phyloP scores from a whole-genome alignment of 2,113 vertebrate species.

The Aegotheles bennettii region DNA sequence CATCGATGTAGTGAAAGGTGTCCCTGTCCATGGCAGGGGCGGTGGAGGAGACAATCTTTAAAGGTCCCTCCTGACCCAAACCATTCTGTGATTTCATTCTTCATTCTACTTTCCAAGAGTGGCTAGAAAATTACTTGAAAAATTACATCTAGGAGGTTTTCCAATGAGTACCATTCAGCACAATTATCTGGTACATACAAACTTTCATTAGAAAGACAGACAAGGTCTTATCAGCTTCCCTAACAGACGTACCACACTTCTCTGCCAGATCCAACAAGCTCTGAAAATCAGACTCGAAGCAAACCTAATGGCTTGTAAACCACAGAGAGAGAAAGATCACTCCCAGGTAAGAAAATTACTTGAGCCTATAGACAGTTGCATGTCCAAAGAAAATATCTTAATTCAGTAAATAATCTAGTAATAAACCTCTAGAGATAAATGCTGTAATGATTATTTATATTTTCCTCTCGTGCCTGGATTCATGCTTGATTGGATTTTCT shows the following conservation, averaged over 20 bases:
- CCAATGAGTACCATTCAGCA: not conserved
- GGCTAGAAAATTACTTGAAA: not conserved
- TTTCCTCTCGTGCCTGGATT: not conserved
- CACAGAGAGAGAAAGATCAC: conserved; percentile 62
- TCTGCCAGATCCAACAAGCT: not conserved
- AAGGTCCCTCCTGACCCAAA: not conserved
- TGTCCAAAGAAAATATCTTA: not conserved
- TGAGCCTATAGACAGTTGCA: not conserved
- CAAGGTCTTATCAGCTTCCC: not conserved
- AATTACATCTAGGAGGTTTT: not conserved
- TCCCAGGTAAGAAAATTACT: conserved; percentile 52
- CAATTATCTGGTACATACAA: not conserved
- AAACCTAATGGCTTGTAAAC: conserved; percentile 18
- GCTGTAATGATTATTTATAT: not conserved
- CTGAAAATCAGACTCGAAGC: conserved; percentile 57
- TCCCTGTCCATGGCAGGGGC: not conserved
- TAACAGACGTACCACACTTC: not conserved
- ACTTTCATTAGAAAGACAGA: not conserved
- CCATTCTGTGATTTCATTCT: not conserved
- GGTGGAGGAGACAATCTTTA: not conserved
- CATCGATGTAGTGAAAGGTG: rapidly evolving
- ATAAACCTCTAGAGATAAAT: not conserved
- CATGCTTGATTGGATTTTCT: not conserved
- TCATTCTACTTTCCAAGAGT: not conserved
- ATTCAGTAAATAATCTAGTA: not conserved